Evolutionary conservation across 1,140 invertebrate genomes (phyloP).

Genomic region (Drosophila nigromelanica): DNA sequence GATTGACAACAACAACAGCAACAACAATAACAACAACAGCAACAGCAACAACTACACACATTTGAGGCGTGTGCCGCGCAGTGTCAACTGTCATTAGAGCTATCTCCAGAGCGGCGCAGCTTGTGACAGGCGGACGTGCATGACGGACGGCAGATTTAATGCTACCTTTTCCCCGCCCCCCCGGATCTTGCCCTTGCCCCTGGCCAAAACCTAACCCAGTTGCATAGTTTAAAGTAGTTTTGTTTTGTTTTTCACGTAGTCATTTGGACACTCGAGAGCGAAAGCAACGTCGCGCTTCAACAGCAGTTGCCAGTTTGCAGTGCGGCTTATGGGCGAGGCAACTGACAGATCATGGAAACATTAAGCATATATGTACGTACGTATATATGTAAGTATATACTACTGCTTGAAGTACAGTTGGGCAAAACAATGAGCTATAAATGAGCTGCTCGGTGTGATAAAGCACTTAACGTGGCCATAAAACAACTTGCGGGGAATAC

Average conservation of each 20-base stretch:
- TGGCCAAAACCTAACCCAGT: slow-evolving; percentile 32
- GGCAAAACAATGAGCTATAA: slow-evolving; percentile 36
- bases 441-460: slow-evolving; percentile 36
- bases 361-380: slow-evolving; percentile 4
- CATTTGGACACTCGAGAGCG: neutral
- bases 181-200: slow-evolving; percentile 3
- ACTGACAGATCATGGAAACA: slow-evolving; percentile 38
- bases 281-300: slow-evolving; percentile 31
- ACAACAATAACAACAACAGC: slow-evolving; percentile 25
- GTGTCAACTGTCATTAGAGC: slow-evolving; percentile 75
- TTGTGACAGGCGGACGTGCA: slow-evolving; percentile 30
- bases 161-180: neutral
- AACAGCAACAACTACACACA: slow-evolving; percentile 11
- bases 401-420: neutral
- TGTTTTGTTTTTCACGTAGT: neutral
- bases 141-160: slow-evolving; percentile 25
- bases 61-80: slow-evolving; percentile 53
- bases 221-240: slow-evolving; percentile 32
- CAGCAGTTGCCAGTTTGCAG: slow-evolving; percentile 22
- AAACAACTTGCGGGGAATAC: slow-evolving; percentile 41
- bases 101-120: slow-evolving; percentile 20
- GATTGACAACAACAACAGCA: slow-evolving; percentile 43
- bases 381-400: no score
- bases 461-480: slow-evolving; percentile 41
- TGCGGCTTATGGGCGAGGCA: slow-evolving; percentile 11